Conservation (phyloP, 2,113 vertebrate genomes). For the Bufo bufo region DNA sequence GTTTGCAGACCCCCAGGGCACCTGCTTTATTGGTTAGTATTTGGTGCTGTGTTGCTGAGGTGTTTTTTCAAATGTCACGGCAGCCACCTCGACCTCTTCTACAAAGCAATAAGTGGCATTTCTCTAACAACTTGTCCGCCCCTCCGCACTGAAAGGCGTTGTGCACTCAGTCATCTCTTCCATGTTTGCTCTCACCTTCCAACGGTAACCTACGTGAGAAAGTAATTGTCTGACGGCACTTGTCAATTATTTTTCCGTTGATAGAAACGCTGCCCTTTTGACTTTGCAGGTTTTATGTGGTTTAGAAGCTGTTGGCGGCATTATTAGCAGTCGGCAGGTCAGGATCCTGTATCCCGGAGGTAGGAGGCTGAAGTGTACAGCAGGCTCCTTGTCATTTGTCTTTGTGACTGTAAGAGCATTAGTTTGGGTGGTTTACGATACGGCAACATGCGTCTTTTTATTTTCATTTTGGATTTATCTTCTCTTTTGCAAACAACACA, state of each 20-base stretch:
- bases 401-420: constrained; percentile 10
- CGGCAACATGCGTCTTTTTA: background rate
- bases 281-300: background rate
- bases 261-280: constrained; percentile 17
- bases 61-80: constrained; percentile 27
- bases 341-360: constrained; percentile 3
- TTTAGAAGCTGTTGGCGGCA: background rate
- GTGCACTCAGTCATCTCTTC: constrained; percentile 33
- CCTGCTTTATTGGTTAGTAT: background rate
- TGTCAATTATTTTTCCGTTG: constrained; percentile 38
- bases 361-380: fast-evolving
- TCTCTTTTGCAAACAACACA: background rate
- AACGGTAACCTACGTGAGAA: background rate
- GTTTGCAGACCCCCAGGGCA: background rate
- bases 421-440: background rate
- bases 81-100: constrained; percentile 21
- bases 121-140: constrained; percentile 8
- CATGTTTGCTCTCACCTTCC: constrained; percentile 11
- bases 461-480: background rate
- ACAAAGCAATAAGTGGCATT: constrained; percentile 46
- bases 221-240: constrained; percentile 39
- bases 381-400: constrained; percentile 31
- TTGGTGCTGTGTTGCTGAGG: background rate
- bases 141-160: constrained; percentile 40
- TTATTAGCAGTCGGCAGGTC: constrained; percentile 39